Evolutionary conservation across 2,888 invertebrate species (phyloP), one percentile per base, ranked within the genome.

Genomic region (Perizoma affinitatum): DNA sequence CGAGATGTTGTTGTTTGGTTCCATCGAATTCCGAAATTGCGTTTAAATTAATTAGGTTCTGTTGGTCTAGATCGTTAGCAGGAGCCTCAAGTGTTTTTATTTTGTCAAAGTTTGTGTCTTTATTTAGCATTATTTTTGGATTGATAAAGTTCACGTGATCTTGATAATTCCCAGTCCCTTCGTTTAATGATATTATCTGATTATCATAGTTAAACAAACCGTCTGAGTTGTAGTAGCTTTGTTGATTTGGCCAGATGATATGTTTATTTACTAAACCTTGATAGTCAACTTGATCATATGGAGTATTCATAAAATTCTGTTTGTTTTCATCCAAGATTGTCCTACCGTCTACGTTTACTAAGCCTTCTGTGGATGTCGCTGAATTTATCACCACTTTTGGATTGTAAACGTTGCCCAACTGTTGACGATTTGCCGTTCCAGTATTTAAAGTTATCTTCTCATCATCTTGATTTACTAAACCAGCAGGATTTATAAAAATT

Each of bases 91-190:
- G 10, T 22, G 48, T n/a, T 48, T 11, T 41, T 8, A 35, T 41
- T n/a, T 10, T 8, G 7, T 47, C 35, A 22, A 46, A 46, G 11
- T 48, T 22, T 42, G 33, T n/a, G 6, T 9, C 36, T 35, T 36
- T 4, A 22, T 48, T 55, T 22, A 43, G 0, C 41, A 45, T 41
- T 7, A 33, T 4, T 42, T 54, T 51, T 7, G 59, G 36, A 38
- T 54, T 54, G 33, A 54, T 11, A 46, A 42, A 5, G 36, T 45
- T 46, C 7, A 60, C 45, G 36, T 41, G 0, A 6, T 54, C 45
- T 51, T 60, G 54, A 36, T n/a, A 10, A 51, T 60, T 60, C 6
- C 35, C 9, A 5, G 58, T 63, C 5, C 71, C 66, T 6, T 45
- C 10, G 40, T 60, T 54, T 34, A 54, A 36, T 9, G 36, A 46